Evolutionary conservation across 2,797 vertebrate genomes (phyloP).

Genomic region (Eospalax fontanierii): DNA sequence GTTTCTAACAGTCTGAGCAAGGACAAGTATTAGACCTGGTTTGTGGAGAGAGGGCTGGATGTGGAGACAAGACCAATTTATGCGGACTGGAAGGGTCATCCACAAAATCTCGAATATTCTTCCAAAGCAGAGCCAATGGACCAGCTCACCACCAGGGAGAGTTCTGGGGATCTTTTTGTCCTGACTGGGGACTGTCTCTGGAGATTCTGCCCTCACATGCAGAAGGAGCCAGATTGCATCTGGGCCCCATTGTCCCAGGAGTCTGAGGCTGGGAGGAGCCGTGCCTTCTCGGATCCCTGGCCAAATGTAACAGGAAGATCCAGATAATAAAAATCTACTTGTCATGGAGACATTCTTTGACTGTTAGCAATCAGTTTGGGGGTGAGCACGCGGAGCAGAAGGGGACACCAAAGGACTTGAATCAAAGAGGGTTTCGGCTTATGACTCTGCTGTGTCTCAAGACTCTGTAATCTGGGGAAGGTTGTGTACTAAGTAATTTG

Average conservation of each 20-base stretch:
- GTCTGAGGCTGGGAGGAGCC: not conserved
- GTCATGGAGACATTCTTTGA: slow-evolving; percentile 89
- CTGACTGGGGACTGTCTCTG: not conserved
- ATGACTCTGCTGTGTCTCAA: slow-evolving; percentile 87
- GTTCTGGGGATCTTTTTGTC: not conserved
- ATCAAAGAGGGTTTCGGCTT: slow-evolving; percentile 87
- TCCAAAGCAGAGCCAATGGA: not conserved
- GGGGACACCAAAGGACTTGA: slow-evolving; percentile 80
- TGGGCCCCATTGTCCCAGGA: not conserved
- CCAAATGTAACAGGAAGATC: slow-evolving; percentile 81
- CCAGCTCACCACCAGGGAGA: not conserved
- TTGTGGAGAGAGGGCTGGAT: not conserved
- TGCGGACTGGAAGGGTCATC: not conserved
- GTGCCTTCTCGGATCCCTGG: slow-evolving; percentile 75
- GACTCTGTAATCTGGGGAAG: slow-evolving; percentile 90
- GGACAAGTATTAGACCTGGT: not conserved
- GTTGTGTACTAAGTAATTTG: slow-evolving; percentile 96
- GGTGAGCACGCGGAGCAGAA: slow-evolving; percentile 43
- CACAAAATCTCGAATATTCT: not conserved
- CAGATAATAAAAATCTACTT: slow-evolving; percentile 88
- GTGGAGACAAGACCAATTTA: not conserved
- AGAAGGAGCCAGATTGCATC: not conserved
- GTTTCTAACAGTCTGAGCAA: not conserved
- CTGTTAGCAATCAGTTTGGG: slow-evolving; percentile 88
- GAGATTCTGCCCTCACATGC: not conserved